Conservation (phyloP, 2,888 invertebrate genomes). For the Rhagonycha fulva region DNA sequence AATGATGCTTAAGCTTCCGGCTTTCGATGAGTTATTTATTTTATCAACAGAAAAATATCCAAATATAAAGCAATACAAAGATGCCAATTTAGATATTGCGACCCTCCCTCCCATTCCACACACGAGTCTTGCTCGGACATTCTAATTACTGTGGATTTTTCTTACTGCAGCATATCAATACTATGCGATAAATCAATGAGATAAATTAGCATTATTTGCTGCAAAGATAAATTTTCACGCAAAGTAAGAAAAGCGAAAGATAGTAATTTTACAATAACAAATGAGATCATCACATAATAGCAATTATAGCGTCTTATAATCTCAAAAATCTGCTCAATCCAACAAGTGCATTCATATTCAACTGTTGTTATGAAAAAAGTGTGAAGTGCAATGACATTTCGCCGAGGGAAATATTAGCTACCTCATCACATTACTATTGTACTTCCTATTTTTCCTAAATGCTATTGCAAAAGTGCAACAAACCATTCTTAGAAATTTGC, state of each 20-base stretch:
- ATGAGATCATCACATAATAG: neutral
- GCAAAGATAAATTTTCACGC: neutral
- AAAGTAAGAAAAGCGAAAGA: neutral
- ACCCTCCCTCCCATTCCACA: no score
- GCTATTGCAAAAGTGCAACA: slow-evolving; percentile 11
- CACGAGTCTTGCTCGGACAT: no score
- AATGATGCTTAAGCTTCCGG: no score
- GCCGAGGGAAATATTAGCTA: slow-evolving; percentile 4
- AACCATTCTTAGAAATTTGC: neutral
- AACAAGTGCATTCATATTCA: neutral
- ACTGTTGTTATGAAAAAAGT: neutral
- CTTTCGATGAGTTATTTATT: no score
- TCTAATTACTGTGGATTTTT: no score
- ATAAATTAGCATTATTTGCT: neutral
- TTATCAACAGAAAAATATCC: no score
- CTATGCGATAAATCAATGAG: neutral
- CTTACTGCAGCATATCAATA: no score
- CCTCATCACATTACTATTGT: slow-evolving; percentile 8
- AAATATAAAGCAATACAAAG: no score
- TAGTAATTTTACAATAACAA: neutral
- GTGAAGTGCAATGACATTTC: slow-evolving; percentile 7
- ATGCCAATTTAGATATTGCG: no score
- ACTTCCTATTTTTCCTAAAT: slow-evolving; percentile 28
- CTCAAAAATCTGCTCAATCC: neutral
- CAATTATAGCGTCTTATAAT: neutral